Evolutionary conservation across 2,113 vertebrate species (phyloP).

Genomic region (Oenanthe melanoleuca): DNA sequence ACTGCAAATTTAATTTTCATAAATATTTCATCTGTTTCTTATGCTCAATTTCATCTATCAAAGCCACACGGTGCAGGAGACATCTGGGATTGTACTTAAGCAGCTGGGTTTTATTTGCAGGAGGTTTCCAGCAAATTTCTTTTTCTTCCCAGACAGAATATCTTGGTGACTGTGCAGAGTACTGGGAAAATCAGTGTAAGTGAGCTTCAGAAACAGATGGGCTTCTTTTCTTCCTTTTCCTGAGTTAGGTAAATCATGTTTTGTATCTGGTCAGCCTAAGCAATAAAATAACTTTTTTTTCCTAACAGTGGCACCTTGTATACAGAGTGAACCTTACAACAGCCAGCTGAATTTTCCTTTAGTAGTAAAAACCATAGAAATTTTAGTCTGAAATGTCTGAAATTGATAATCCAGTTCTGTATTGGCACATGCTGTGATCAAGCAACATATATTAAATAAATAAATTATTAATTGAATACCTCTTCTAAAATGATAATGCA

Average conservation of each 20-base stretch:
- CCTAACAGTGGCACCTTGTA: rapidly evolving
- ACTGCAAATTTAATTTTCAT: slow-evolving; percentile 78
- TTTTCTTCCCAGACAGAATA: slow-evolving; percentile 62
- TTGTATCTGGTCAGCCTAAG: background rate
- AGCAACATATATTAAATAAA: background rate
- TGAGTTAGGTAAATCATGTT: background rate
- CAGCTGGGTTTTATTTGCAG: slow-evolving; percentile 78
- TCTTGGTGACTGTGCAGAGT: slow-evolving; percentile 48
- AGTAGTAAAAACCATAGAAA: background rate
- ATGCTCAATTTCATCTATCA: slow-evolving; percentile 77
- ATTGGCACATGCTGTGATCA: background rate
- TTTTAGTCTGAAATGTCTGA: background rate
- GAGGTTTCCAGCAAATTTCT: slow-evolving; percentile 42
- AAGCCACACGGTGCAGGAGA: slow-evolving; percentile 63
- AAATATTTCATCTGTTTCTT: slow-evolving; percentile 77
- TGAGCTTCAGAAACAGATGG: slow-evolving; percentile 40
- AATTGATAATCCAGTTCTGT: background rate
- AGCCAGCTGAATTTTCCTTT: background rate
- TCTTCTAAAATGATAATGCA: background rate
- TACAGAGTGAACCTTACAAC: background rate
- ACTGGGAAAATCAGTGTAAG: slow-evolving; percentile 3
- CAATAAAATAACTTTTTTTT: background rate
- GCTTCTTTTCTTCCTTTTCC: background rate
- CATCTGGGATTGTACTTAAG: slow-evolving; percentile 78
- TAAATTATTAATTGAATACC: background rate